phyloP scores from a whole-genome alignment of 2,113 vertebrate species.

The Platichthys flesus region DNA sequence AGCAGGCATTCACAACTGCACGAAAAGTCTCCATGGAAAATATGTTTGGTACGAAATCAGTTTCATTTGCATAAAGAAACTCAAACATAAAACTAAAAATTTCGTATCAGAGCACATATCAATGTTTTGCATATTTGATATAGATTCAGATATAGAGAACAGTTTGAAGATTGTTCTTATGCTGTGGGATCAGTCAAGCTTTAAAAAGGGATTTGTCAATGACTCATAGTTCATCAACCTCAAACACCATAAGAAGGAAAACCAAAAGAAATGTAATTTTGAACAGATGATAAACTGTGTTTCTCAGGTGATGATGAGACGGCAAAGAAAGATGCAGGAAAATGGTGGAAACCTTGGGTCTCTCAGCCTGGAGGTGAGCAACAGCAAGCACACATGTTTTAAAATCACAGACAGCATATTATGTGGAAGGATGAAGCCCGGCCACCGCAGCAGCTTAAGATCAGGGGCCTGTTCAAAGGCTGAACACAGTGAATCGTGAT shows the following conservation, averaged over 20 bases:
- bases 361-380: slow-evolving; percentile 69
- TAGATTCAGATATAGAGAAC: no score
- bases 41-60: not conserved
- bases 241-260: not conserved
- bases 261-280: not conserved
- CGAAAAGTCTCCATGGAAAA: not conserved
- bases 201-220: not conserved
- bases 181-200: no score
- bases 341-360: slow-evolving; percentile 80
- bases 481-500: not conserved
- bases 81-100: no score
- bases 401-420: not conserved
- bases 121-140: no score
- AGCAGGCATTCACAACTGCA: not conserved
- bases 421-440: not conserved
- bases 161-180: no score
- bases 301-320: slow-evolving; percentile 66
- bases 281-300: not conserved
- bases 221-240: not conserved
- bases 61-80: no score
- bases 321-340: slow-evolving; percentile 69
- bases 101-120: no score
- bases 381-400: not conserved
- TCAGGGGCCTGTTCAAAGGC: not conserved
- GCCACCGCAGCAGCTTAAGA: not conserved